Base-by-base conservation (phyloP, 2,888 invertebrate genomes). In the Theretra japonica region DNA sequence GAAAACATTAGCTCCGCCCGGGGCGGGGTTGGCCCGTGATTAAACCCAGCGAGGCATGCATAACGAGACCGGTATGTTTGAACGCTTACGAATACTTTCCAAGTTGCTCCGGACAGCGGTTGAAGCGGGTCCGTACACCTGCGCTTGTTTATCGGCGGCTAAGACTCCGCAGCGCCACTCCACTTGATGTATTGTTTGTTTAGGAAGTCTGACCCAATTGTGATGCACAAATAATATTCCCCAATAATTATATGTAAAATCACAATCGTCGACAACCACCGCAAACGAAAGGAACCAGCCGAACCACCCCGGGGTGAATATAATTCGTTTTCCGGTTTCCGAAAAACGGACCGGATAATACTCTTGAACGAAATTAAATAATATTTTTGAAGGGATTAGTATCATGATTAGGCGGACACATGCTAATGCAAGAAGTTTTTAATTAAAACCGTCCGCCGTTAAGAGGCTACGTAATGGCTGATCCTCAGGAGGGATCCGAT, bases 341-440 rank as follows among this genome's bases (percentile, higher is more conserved):
- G 41, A 77, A 79, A 82, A 76, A 75, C 73, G 73, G 71, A 75
- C 59, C 76, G 74, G 75, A 77, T 80, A 79, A 77, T 75, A 80
- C 76, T 80, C 80, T 79, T 79, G 76, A 79, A 77, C 79, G 83
- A 87, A 89, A 91, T 91, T 90, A 91, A 91, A 91, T 92, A 91
- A 90, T 90, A 91, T 92, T 90, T 65, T 90, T 88, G 89, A 88
- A 88, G 87, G 89, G 90, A 90, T 91, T 90, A 90, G 88, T 85
- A 88, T 86, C 88, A 87, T 88, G 88, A 90, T 88, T 88, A 88
- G 88, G 84, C 88, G 88, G 89, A 89, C 90, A 90, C 91, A 92
- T 91, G 93, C 88, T 93, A 93, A 93, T 93, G 93, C 88, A 93
- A 93, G 94, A 94, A 94, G 94, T 94, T 94, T 94, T 94, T 94